Base-by-base conservation (phyloP, 2,888 invertebrate genomes). In the Dione juno region DNA sequence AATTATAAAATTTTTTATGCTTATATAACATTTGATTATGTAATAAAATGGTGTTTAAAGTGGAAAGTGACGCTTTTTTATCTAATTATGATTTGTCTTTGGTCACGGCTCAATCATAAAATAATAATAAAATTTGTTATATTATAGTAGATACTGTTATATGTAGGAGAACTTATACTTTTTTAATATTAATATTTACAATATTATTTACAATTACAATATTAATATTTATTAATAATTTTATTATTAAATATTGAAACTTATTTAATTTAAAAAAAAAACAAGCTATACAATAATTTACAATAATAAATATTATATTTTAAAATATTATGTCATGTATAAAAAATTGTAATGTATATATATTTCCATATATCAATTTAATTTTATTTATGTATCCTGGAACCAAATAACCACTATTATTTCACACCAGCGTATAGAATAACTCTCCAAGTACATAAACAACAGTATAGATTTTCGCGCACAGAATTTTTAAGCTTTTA, bases 401-500 rank as follows among this genome's bases (percentile, higher is more conserved):
- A 61, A 21, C 43, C 14, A n/a, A 45, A 57, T 1, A 61, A 43
- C 45, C 14, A 45, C n/a, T 28, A 11, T 45, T n/a, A 7, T 1
- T 16, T 61, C 21, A 61, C n/a, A 59, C 8, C 53, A 13, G 1
- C 5, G 16, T 16, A 50, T 50, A 37, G 37, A 50, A 50, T 50
- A 40, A 64, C 7, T 50, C 40, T 37, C 50, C 7, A 50, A 40
- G 50, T 50, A 64, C 50, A 64, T 53, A 69, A 63, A 67, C 43
- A 65, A 67, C 58, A 63, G 28, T 54, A 67, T 57, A 65, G 52
- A 35, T n/a, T 69, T 71, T 69, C 57, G 59, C 45, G 61, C 37
- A 72, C 66, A 67, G 35, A 69, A 74, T 72, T 74, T 74, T 74
- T 74, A 72, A 74, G 57, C 74, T 67, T 52, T 72, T 74, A 78